Conservation (phyloP, 2,888 invertebrate genomes). For the Malthinus flaveolus region DNA sequence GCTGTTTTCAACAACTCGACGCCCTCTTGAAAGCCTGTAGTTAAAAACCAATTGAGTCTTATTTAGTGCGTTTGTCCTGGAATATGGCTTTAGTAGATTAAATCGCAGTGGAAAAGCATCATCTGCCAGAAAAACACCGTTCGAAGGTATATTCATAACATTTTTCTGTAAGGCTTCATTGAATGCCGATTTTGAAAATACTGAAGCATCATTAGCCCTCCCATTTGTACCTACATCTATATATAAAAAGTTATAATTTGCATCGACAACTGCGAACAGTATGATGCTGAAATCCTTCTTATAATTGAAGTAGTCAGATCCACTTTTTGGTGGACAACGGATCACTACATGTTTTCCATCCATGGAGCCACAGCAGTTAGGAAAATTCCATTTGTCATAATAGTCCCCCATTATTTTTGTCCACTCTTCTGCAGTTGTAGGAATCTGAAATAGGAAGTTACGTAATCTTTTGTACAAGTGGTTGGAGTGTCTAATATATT, state of each 20-base stretch:
- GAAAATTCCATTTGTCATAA: background rate
- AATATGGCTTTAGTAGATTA: slow-evolving; percentile 25
- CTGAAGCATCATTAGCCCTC: background rate
- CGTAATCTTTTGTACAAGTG: no score
- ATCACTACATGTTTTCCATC: background rate
- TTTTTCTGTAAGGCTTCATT: background rate
- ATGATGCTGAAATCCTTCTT: slow-evolving; percentile 1
- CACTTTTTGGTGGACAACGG: background rate
- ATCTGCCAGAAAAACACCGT: slow-evolving; percentile 20
- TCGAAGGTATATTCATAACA: slow-evolving; percentile 14
- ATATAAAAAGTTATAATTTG: background rate
- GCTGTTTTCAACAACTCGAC: slow-evolving; percentile 22
- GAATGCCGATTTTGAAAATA: background rate
- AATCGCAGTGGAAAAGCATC: slow-evolving; percentile 26
- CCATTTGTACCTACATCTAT: slow-evolving; percentile 2
- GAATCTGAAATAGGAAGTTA: slow-evolving; percentile 1
- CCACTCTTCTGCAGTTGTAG: background rate
- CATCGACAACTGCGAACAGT: slow-evolving; percentile 2
- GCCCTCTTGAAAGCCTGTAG: slow-evolving; percentile 21
- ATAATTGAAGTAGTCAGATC: slow-evolving; percentile 4
- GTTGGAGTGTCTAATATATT: no score
- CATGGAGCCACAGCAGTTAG: background rate
- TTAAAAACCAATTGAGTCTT: slow-evolving; percentile 29
- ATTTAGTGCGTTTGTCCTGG: slow-evolving; percentile 16
- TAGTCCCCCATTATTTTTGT: background rate